A percentile compares a stretch with the other conserved stretches of the same genome.
These are phyloP conservation scores for Holothuria leucospilota DNA, from an alignment of 53 echinoderm and acorn worm species.

Conservation along the genomic window DNA sequence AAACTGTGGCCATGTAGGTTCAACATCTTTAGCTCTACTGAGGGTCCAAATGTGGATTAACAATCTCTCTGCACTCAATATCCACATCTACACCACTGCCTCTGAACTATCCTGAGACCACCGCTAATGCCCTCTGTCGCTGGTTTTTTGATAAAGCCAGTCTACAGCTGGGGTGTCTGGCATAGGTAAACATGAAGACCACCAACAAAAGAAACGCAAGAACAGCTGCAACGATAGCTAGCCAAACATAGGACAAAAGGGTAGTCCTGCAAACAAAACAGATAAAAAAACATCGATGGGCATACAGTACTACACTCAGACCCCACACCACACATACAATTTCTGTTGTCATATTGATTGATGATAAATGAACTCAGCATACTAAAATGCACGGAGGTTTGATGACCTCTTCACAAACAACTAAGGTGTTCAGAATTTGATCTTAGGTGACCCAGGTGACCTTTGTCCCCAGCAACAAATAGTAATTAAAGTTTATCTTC, in stretches of 20 bases:
- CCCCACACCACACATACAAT: no score
- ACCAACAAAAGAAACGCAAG: background rate
- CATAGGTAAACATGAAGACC: background rate
- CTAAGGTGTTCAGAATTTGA: no score
- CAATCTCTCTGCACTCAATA: slow-evolving; percentile 28
- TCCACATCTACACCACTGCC: slow-evolving; percentile 16
- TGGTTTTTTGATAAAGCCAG: slow-evolving; percentile 34
- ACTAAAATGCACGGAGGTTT: no score
- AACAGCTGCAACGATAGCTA: background rate
- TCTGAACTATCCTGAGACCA: slow-evolving; percentile 1
- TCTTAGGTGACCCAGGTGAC: no score
- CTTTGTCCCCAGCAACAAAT: no score
- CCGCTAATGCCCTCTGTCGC: background rate
- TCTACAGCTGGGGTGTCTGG: slow-evolving; percentile 23
- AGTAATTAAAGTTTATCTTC: no score
- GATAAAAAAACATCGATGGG: no score
- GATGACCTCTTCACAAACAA: no score
- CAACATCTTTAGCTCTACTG: background rate
- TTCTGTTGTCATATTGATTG: no score
- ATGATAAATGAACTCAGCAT: no score
- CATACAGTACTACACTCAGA: no score
- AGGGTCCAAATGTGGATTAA: slow-evolving; percentile 8
- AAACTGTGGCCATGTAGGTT: no score
- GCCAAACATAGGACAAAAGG: background rate
- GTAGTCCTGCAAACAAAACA: background rate